Percentiles rank a stretch among this genome's conserved stretches.
phyloP scores from a whole-genome alignment of 2,797 vertebrate genomes.

The Siniperca scherzeri region DNA sequence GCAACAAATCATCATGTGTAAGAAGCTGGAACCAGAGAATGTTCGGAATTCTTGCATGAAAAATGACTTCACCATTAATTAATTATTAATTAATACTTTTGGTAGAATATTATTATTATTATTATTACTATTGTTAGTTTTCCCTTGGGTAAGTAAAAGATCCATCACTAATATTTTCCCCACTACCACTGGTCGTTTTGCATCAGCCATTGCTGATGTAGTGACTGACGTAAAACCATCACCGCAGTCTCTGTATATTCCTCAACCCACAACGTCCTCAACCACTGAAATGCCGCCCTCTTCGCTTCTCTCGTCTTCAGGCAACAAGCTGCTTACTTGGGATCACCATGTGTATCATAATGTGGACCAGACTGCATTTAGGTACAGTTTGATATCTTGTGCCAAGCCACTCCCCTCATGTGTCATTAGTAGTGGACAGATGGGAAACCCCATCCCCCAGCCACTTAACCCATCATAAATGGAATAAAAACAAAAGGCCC shows the following conservation, averaged over 20 bases:
- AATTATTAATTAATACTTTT: background rate
- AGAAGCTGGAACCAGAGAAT: background rate
- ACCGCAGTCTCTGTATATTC: background rate
- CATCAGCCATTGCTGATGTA: background rate
- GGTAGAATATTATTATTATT: background rate
- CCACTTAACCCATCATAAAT: conserved; percentile 14
- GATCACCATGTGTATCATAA: conserved; percentile 5
- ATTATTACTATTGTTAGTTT: background rate
- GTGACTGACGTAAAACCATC: background rate
- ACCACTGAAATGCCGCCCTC: background rate
- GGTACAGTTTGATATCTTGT: conserved; percentile 21
- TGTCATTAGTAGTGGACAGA: conserved; percentile 51
- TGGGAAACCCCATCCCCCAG: conserved; percentile 28
- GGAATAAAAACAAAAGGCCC: background rate
- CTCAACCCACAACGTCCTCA: background rate
- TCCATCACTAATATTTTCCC: background rate
- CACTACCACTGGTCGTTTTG: background rate
- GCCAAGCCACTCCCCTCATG: conserved; percentile 17
- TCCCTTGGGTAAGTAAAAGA: background rate
- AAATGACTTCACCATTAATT: background rate
- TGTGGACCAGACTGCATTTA: conserved; percentile 1
- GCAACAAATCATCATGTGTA: background rate
- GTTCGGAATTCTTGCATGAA: background rate
- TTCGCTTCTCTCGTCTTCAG: background rate
- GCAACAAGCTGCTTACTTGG: background rate